Evolutionary conservation across 53 echinoderm and acorn worm genomes (phyloP).

Genomic region (Apostichopus leukothele): DNA sequence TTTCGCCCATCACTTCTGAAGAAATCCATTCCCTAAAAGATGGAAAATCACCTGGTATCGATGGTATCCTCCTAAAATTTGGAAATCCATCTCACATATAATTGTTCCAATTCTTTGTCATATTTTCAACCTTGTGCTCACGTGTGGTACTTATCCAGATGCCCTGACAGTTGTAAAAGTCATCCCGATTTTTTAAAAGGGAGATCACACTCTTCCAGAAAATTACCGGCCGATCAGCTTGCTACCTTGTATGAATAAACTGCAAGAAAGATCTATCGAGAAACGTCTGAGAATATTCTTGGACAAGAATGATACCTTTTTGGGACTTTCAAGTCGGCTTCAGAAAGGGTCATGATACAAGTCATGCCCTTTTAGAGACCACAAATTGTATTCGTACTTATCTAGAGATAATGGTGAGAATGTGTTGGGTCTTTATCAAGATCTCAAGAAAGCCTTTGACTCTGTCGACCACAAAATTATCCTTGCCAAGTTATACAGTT

Average conservation of each 20-base stretch:
- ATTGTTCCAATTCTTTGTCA: slow-evolving; percentile 4
- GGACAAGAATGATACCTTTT: background rate
- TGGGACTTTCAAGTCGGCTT: background rate
- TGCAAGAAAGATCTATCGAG: background rate
- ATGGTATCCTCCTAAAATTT: background rate
- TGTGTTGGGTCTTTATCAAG: background rate
- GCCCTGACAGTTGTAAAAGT: background rate
- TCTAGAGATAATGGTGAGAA: background rate
- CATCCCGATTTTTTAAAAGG: slow-evolving; percentile 40
- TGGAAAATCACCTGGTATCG: slow-evolving; percentile 2
- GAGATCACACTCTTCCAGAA: background rate
- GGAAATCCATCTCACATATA: background rate
- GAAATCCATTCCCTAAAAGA: background rate
- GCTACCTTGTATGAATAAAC: slow-evolving; percentile 2
- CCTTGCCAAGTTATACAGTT: background rate
- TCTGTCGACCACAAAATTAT: slow-evolving; percentile 12
- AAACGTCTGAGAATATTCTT: background rate
- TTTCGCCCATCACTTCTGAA: background rate
- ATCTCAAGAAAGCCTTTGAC: background rate
- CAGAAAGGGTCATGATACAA: background rate
- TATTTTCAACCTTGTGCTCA: slow-evolving; percentile 5
- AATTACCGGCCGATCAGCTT: slow-evolving; percentile 25
- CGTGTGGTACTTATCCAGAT: slow-evolving; percentile 3
- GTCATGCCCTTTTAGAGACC: slow-evolving; percentile 6
- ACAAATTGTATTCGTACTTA: background rate